phyloP scores from a whole-genome alignment of 23 tunicate species.

The Clavelina lepadiformis region DNA sequence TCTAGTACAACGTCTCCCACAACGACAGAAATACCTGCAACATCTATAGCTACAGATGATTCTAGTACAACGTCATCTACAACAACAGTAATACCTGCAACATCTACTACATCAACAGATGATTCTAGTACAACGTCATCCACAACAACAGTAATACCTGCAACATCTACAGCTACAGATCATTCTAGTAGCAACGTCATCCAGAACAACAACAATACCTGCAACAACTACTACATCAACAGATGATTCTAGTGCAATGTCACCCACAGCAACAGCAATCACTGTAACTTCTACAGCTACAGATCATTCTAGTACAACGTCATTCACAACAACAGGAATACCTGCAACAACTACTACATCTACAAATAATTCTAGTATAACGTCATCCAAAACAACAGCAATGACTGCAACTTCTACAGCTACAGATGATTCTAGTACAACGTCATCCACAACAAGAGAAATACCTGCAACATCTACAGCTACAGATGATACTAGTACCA shows the following conservation, averaged over 20 bases:
- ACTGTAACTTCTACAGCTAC: background rate
- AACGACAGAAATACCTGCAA: background rate
- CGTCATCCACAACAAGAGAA: background rate
- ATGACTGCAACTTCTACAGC: background rate
- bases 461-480: background rate
- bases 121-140: no score
- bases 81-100: background rate
- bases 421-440: background rate
- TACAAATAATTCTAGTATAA: background rate
- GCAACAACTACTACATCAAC: background rate
- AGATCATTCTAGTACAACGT: background rate
- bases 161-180: background rate
- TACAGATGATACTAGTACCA: background rate
- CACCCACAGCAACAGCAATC: background rate
- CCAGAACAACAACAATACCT: background rate
- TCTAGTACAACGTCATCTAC: background rate
- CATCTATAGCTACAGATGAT: background rate
- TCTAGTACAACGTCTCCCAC: background rate
- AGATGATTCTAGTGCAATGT: background rate
- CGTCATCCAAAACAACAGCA: background rate
- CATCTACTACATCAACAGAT: background rate
- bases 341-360: background rate
- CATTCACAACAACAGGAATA: background rate
- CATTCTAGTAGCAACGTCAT: no score
- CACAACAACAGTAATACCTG: background rate